Conservation (phyloP, 2,888 invertebrate species). For the Platerodrilus igneus region DNA sequence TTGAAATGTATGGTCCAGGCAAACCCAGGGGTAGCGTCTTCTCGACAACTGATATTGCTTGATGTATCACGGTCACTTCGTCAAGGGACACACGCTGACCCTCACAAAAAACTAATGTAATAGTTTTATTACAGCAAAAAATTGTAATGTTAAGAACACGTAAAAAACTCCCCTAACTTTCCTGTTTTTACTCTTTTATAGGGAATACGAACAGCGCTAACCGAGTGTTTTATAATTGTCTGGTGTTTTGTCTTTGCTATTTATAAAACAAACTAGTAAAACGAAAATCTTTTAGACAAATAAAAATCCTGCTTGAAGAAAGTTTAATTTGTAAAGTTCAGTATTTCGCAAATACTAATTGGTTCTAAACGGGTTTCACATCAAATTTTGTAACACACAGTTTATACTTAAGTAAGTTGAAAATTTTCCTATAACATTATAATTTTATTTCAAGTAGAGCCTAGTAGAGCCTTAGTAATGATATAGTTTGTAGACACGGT, state of each 20-base stretch:
- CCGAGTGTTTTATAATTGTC: constrained; percentile 35
- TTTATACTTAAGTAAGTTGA: no score
- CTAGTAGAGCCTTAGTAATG: no score
- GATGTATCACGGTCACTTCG: constrained; percentile 50
- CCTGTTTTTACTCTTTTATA: constrained; percentile 34
- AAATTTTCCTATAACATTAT: no score
- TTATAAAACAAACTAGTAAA: constrained; percentile 35
- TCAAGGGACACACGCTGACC: constrained; percentile 43
- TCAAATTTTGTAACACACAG: no score
- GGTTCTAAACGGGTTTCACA: no score
- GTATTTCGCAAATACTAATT: no score
- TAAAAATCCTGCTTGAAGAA: no score
- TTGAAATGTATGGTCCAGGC: constrained; percentile 48
- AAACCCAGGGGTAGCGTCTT: constrained; percentile 44
- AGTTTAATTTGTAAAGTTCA: no score
- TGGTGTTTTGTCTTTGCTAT: constrained; percentile 37
- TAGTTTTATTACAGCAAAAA: constrained; percentile 46
- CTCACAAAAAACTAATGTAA: constrained; percentile 47
- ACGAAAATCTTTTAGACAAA: no score
- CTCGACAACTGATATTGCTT: constrained; percentile 49
- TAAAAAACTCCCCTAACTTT: constrained; percentile 24
- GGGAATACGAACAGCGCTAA: constrained; percentile 31
- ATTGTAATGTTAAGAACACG: constrained; percentile 15
- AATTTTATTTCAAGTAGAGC: no score
- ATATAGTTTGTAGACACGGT: no score